A percentile compares a stretch with the other conserved stretches of the same genome.
Conservation (phyloP, 2,797 vertebrate species). For the Alcedo atthis region DNA sequence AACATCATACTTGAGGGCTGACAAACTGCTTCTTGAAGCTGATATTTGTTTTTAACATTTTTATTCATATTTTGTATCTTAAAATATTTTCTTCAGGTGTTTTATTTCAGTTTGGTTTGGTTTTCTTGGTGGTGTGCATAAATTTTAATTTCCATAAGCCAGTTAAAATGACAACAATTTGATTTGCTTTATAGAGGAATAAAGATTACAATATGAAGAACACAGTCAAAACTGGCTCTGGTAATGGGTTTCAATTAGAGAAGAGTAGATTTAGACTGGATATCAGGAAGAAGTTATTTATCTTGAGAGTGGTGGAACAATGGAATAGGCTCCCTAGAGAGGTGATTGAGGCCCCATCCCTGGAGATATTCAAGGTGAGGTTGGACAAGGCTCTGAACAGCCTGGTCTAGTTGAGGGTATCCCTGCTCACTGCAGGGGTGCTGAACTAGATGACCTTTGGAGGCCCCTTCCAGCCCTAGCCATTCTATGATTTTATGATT, state of each 20-base stretch:
- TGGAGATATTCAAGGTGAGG: too few species aligned
- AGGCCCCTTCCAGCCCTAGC: too few species aligned
- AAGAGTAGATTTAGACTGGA: too few species aligned
- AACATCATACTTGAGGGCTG: background rate
- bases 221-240: background rate
- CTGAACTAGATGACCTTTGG: too few species aligned
- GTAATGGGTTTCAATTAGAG: background rate
- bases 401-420: too few species aligned
- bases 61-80: accelerated
- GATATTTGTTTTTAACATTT: background rate
- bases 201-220: background rate
- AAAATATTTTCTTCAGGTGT: background rate
- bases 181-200: background rate
- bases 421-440: too few species aligned
- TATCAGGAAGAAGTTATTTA: too few species aligned
- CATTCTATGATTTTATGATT: background rate
- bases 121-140: background rate
- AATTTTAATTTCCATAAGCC: background rate
- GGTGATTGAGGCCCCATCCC: too few species aligned
- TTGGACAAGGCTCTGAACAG: too few species aligned
- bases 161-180: background rate
- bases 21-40: background rate
- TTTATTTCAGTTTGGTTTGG: too few species aligned
- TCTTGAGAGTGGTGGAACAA: too few species aligned
- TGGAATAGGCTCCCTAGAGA: too few species aligned